Conservation (phyloP, 2,797 vertebrate genomes). For the Spinus olivaceus region DNA sequence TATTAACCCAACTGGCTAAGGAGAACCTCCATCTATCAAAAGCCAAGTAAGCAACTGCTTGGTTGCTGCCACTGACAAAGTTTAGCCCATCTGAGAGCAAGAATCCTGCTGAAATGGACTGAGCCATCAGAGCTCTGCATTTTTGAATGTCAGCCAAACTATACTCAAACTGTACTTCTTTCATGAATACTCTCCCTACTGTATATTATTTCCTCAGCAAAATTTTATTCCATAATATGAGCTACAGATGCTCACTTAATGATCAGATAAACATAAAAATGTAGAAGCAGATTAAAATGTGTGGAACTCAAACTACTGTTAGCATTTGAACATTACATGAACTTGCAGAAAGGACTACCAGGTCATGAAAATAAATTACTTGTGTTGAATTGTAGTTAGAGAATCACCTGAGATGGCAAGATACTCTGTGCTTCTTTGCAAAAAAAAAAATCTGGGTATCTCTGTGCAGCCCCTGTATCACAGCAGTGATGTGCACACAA, state of each 20-base stretch:
- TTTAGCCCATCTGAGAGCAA: conserved; percentile 5
- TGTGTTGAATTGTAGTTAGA: not conserved
- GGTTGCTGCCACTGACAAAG: not conserved
- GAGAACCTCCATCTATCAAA: not conserved
- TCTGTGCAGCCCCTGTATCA: not conserved
- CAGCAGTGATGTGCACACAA: not conserved
- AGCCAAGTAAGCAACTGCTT: not conserved
- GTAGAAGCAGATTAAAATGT: not conserved
- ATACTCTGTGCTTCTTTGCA: not conserved
- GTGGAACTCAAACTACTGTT: not conserved
- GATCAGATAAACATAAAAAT: not conserved
- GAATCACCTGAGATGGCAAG: not conserved
- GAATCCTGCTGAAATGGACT: not conserved
- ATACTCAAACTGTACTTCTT: not conserved
- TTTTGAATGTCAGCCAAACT: conserved; percentile 39
- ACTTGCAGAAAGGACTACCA: not conserved
- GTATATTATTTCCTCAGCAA: not conserved
- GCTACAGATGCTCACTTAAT: not conserved
- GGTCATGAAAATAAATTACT: not conserved
- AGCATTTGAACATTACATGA: not conserved
- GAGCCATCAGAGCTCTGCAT: not conserved
- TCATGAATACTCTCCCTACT: not conserved
- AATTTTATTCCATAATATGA: not conserved
- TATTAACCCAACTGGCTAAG: not conserved
- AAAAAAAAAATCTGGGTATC: not conserved